Conservation (phyloP, 2,113 vertebrate species). For the Montifringilla adamsi region DNA sequence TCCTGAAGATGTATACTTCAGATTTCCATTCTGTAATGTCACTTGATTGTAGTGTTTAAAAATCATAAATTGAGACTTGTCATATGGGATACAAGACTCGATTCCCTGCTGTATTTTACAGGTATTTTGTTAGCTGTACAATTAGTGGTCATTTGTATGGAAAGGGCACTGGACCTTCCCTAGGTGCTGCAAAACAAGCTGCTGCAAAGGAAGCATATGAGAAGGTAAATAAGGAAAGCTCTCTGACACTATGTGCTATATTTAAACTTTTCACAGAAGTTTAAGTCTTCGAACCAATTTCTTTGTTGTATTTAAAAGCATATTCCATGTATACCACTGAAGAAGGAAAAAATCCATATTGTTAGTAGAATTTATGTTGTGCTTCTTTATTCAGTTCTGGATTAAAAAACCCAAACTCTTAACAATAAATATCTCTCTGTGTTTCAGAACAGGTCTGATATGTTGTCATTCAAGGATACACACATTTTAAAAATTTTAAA, state of each 20-base stretch:
- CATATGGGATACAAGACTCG: not conserved
- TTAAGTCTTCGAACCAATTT: not conserved
- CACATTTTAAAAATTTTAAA: not conserved
- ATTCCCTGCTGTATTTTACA: slow-evolving; percentile 25
- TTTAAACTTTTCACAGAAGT: not conserved
- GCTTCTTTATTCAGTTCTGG: not conserved
- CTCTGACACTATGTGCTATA: not conserved
- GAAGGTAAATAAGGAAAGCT: not conserved
- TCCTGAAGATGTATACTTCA: not conserved
- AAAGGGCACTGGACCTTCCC: not conserved
- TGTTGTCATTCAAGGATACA: not conserved
- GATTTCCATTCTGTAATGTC: not conserved
- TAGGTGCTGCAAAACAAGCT: slow-evolving; percentile 46
- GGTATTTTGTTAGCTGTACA: slow-evolving; percentile 33
- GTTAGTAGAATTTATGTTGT: not conserved
- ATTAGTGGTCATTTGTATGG: not conserved
- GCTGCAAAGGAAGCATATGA: slow-evolving; percentile 56
- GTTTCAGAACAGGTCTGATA: not conserved
- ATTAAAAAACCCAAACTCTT: not conserved
- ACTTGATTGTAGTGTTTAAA: not conserved
- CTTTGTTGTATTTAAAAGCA: not conserved
- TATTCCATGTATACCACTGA: not conserved
- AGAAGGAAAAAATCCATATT: not conserved
- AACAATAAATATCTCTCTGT: not conserved
- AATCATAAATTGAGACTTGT: not conserved